phyloP scores from a whole-genome alignment of 2,888 invertebrate species.

The Philhelius pedissequus region DNA sequence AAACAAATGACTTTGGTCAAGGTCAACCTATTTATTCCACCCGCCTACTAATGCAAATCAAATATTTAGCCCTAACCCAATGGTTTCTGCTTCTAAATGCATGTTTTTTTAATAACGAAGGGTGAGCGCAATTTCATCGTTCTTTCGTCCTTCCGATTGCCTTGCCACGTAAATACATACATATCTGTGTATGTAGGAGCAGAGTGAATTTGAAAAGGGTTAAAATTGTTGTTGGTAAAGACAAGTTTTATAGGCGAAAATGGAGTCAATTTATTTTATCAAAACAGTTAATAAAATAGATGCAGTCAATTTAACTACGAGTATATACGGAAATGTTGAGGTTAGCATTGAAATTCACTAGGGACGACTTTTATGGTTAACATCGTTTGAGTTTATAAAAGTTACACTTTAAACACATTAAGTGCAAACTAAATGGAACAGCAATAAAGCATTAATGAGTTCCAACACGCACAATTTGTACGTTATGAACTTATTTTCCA shows the following conservation, averaged over 20 bases:
- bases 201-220: slow-evolving; percentile 30
- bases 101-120: not conserved
- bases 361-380: not conserved
- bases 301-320: not conserved
- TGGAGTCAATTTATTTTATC: slow-evolving; percentile 14
- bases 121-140: slow-evolving; percentile 23
- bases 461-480: not conserved
- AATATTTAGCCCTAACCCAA: slow-evolving; percentile 2
- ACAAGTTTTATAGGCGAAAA: not conserved
- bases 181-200: no score
- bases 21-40: slow-evolving; percentile 29
- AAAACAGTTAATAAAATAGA: not conserved
- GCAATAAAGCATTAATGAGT: not conserved
- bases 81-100: not conserved
- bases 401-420: not conserved
- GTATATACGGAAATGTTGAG: not conserved
- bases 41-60: slow-evolving; percentile 41
- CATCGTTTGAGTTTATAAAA: not conserved
- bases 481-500: no score
- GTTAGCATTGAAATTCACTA: not conserved
- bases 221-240: slow-evolving; percentile 5
- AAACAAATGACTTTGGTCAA: slow-evolving; percentile 55
- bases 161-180: slow-evolving; percentile 49
- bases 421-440: not conserved
- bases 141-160: slow-evolving; percentile 23